Conservation (phyloP, 2,113 vertebrate genomes). For the Scomber colias region DNA sequence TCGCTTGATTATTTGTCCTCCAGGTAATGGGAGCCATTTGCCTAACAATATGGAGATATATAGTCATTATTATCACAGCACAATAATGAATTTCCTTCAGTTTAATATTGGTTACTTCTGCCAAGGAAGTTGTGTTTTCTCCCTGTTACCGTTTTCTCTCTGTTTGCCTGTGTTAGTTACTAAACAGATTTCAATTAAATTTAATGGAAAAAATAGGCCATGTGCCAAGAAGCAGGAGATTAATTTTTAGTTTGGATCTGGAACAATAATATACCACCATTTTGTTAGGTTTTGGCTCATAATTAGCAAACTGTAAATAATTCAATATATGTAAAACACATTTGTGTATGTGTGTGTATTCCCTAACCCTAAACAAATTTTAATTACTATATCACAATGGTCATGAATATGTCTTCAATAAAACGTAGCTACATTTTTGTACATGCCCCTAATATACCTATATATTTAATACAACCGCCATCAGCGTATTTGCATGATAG, state of each 20-base stretch:
- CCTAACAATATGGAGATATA: constrained; percentile 41
- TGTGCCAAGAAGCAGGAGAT: not conserved
- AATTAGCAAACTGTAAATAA: too few relatives aligned
- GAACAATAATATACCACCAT: too few relatives aligned
- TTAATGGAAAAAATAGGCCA: not conserved
- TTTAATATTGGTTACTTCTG: constrained; percentile 13
- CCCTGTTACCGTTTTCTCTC: not conserved
- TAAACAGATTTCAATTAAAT: constrained; percentile 1
- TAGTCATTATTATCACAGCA: constrained; percentile 31
- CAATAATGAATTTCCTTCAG: constrained; percentile 36
- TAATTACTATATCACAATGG: too few relatives aligned
- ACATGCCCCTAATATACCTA: too few relatives aligned
- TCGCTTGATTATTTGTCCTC: constrained; percentile 65
- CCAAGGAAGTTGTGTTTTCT: not conserved
- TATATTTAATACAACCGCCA: too few relatives aligned
- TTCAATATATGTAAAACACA: too few relatives aligned
- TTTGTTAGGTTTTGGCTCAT: too few relatives aligned
- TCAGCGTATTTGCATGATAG: too few relatives aligned
- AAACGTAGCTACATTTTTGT: too few relatives aligned
- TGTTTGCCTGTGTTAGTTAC: constrained; percentile 9
- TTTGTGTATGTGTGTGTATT: too few relatives aligned
- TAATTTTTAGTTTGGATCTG: not conserved
- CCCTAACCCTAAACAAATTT: too few relatives aligned
- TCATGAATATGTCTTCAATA: too few relatives aligned
- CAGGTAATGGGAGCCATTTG: constrained; percentile 62